Conservation (phyloP, 2,888 invertebrate genomes). For the Dascillus cervinus region DNA sequence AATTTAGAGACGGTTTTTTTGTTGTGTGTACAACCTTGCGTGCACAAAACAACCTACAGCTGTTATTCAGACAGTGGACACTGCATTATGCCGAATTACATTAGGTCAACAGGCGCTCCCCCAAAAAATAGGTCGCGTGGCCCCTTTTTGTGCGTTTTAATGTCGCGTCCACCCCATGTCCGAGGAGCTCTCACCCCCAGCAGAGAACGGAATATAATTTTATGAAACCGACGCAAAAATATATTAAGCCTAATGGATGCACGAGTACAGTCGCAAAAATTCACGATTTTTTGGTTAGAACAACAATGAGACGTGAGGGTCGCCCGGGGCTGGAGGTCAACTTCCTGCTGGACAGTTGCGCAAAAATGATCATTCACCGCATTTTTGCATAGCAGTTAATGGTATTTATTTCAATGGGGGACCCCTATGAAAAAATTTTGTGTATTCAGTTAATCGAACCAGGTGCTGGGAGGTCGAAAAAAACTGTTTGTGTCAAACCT, state of each 20-base stretch:
- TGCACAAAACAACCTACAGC: no score
- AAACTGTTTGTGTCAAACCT: slow-evolving; percentile 21
- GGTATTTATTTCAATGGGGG: slow-evolving; percentile 32
- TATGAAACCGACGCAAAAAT: no score
- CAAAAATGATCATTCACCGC: slow-evolving; percentile 35
- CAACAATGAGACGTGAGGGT: no score
- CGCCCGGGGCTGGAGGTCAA: slow-evolving; percentile 31
- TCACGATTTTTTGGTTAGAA: no score
- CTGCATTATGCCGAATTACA: slow-evolving; percentile 34
- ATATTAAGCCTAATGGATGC: no score
- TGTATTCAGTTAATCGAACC: slow-evolving; percentile 1
- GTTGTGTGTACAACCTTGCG: no score
- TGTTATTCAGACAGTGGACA: slow-evolving; percentile 32
- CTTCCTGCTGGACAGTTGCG: slow-evolving; percentile 33
- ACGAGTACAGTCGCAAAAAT: no score
- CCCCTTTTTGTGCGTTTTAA: slow-evolving; percentile 42
- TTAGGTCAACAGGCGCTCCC: slow-evolving; percentile 28
- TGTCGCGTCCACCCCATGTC: slow-evolving; percentile 35
- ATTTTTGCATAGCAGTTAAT: slow-evolving; percentile 21
- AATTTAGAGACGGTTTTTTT: no score
- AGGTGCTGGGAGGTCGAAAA: no score
- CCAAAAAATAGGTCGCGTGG: slow-evolving; percentile 40
- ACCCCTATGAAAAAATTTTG: slow-evolving; percentile 1
- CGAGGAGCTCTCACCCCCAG: slow-evolving; percentile 28
- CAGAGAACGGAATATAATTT: slow-evolving; percentile 15